Evolutionary conservation across 2,797 vertebrate genomes (phyloP), one percentile per base, ranked within the genome.

Genomic region (Chrosomus eos): DNA sequence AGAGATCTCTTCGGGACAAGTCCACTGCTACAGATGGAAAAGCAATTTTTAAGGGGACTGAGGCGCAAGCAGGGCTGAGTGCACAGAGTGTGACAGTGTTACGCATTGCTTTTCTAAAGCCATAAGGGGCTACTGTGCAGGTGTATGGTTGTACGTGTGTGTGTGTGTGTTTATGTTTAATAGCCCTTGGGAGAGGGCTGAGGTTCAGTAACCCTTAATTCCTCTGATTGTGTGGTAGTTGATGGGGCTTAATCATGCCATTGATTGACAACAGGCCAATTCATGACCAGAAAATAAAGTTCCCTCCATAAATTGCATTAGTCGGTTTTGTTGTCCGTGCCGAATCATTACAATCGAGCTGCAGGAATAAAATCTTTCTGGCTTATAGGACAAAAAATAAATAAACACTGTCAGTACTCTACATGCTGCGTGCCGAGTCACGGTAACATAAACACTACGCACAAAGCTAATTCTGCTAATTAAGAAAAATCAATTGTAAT

Each of bases 211-310:
- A 89, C 90, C 93, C 93, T 93, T 94, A 94, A 95, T 95, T 95
- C 94, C 91, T 92, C 93, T 91, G 93, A 94, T 94, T 94, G 93
- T 94, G 91, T 91, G 92, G 92, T 92, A 94, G 93, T 94, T 95
- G 92, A 95, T 89, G 90, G 94, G 94, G 95, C 94, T 95, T 95
- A 96, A 96, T 96, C 76, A 94, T 93, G 92, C 93, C 94, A 95
- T 96, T 95, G 94, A 96, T 94, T 95, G 93, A 94, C 94, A 95
- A 75, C 45, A 83, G 72, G 94, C 95, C 94, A 95, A 92, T 94
- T 94, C 95, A 96, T 93, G 92, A 58, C 70, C 53, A 83, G 84
- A 86, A 86, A 89, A 83, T 83, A 83, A 64, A 83, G 81, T 82
- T 80, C 60, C 72, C 62, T 85, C 74, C 64, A 67, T 82, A 86